These are phyloP conservation scores for Eutrigla gurnardus DNA, from an alignment of 2,797 vertebrate genomes.

Conservation along the genomic window DNA sequence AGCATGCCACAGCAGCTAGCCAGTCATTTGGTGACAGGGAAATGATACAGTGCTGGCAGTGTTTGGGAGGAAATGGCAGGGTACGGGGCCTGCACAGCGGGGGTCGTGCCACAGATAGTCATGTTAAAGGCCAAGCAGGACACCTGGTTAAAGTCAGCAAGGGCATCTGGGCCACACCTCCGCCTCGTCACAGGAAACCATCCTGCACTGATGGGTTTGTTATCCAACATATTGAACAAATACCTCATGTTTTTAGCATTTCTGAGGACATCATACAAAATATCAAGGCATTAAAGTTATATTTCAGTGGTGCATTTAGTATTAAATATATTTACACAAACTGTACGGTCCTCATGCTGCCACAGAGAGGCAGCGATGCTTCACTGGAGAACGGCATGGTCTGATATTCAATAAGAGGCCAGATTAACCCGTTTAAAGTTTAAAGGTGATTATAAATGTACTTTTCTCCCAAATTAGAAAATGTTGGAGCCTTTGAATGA, in stretches of 20 bases:
- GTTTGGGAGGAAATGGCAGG: conserved; percentile 98
- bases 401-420: not conserved
- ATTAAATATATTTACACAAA: not conserved
- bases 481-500: not conserved
- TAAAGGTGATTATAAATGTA: not conserved
- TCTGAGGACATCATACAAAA: not conserved
- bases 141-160: conserved; percentile 80
- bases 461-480: not conserved
- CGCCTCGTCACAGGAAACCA: conserved; percentile 17
- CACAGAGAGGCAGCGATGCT: conserved; percentile 23
- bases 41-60: conserved; percentile 95
- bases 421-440: not conserved
- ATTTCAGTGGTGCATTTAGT: not conserved
- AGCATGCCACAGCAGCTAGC: conserved; percentile 87
- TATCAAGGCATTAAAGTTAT: not conserved
- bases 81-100: conserved; percentile 86
- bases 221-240: not conserved
- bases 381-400: not conserved
- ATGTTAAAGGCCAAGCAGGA: conserved; percentile 84
- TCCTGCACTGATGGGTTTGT: conserved; percentile 10
- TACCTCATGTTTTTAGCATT: not conserved
- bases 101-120: conserved; percentile 92
- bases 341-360: not conserved
- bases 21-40: conserved; percentile 97
- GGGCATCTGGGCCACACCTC: conserved; percentile 73